Evolutionary conservation across 2,888 invertebrate species (phyloP), one percentile per base, ranked within the genome.

Genomic region (Megalurothrips usitatus): DNA sequence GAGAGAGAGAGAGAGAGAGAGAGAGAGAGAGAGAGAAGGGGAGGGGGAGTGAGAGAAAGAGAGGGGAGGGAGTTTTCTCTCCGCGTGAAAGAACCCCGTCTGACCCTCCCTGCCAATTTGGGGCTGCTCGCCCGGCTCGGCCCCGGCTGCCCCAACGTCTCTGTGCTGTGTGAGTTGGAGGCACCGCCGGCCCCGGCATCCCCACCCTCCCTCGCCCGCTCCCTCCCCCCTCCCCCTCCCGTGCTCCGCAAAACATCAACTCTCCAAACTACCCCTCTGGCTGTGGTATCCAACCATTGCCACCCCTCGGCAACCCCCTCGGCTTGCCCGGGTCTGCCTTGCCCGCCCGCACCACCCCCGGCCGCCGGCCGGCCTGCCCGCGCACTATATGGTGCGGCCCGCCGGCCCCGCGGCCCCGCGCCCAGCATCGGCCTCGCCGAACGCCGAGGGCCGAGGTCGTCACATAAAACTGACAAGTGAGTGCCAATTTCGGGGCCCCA

Each of bases 381-480:
- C 34, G 34, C 34, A 6, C 34, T 43, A 43, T 43, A 43, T 43
- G 34, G 34, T 43, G 34, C 34, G 6, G 34, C 34, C 34, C n/a
- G n/a, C 34, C 34, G 34, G 34, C 34, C 34, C 6, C n/a, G n/a
- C n/a, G 34, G 34, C 34, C 34, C 34, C 34, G 34, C 34, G 52
- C 52, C 1, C 52, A 12, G 52, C 52, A 19, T 19, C 52, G 19
- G 10, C 52, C 52, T 52, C 52, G 52, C 14, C 52, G 34, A 52
- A 52, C 52, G 19, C 19, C 52, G 19, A 19, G 1, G 12, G 14
- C 52, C 52, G 52, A 19, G 52, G 52, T 23, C 68, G 68, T 68
- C 68, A 23, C 68, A 68, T 68, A 68, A 68, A 68, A 68, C 68
- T 23, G 68, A 68, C 68, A 23, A 68, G 68, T 68, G 68, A 68